Percentiles rank a stretch among this genome's conserved stretches.
Conservation (phyloP, 1,140 invertebrate species). For the Caenorhabditis brenneri region DNA sequence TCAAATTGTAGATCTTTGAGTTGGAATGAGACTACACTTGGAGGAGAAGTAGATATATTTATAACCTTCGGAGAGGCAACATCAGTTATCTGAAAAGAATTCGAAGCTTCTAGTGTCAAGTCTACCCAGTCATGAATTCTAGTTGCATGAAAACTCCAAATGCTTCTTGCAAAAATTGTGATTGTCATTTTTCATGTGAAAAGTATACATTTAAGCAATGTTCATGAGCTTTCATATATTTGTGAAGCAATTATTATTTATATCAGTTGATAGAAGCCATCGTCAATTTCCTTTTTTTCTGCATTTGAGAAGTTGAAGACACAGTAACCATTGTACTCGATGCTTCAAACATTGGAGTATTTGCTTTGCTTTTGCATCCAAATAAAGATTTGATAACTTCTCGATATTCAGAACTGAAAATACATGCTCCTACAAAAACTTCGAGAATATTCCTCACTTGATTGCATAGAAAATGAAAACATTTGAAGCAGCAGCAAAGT, state of each 20-base stretch:
- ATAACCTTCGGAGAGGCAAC: no score
- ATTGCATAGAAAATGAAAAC: slow-evolving; percentile 28
- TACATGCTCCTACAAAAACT: not conserved
- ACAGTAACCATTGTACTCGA: slow-evolving; percentile 8
- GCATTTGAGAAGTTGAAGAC: not conserved
- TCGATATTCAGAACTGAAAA: not conserved
- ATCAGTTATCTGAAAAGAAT: no score
- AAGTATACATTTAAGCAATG: no score
- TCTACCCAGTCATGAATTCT: no score
- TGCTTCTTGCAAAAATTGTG: no score
- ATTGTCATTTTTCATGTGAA: no score
- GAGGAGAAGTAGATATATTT: no score
- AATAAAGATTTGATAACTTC: slow-evolving; percentile 10
- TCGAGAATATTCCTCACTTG: not conserved
- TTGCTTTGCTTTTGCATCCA: not conserved
- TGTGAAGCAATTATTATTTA: not conserved
- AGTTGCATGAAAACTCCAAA: no score
- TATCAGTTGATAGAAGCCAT: not conserved
- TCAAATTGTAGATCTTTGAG: no score
- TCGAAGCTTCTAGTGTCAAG: no score
- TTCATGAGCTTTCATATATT: no score
- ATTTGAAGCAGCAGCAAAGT: slow-evolving; percentile 34
- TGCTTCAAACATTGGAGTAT: not conserved
- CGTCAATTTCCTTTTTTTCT: not conserved
- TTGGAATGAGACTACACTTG: no score